Conservation (phyloP, 1,140 invertebrate genomes). For the Diachasma alloeum region DNA sequence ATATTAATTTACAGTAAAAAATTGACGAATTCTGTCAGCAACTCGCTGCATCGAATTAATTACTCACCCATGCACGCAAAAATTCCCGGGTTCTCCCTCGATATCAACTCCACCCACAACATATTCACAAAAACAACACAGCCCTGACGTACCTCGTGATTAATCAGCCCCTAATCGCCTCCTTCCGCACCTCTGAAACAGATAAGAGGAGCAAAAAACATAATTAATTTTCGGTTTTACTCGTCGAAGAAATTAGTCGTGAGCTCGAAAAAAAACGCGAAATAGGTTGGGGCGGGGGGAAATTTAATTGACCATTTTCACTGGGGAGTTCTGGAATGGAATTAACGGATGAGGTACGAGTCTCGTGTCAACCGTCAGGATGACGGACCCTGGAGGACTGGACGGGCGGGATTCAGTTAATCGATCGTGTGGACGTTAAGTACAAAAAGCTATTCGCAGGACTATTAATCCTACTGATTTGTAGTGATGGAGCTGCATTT, state of each 20-base stretch:
- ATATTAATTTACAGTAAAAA: not conserved
- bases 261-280: not conserved
- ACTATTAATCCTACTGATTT: not conserved
- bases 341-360: slow-evolving; percentile 46
- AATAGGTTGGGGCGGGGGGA: slow-evolving; percentile 43
- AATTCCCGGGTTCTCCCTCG: not conserved
- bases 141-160: not conserved
- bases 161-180: not conserved
- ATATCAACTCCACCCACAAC: too few species aligned
- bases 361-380: slow-evolving; percentile 27
- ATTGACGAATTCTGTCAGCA: not conserved
- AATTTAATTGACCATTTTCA: slow-evolving; percentile 46
- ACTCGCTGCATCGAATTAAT: not conserved
- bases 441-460: slow-evolving; percentile 2
- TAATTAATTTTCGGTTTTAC: not conserved
- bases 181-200: not conserved
- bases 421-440: slow-evolving; percentile 4
- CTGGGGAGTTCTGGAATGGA: slow-evolving; percentile 38
- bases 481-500: too few species aligned
- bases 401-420: not conserved
- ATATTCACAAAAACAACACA: not conserved
- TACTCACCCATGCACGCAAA: not conserved
- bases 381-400: not conserved
- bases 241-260: not conserved
- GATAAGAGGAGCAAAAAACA: not conserved